Base-by-base conservation (phyloP, 2,797 vertebrate species). In the Acanthis flammea region DNA sequence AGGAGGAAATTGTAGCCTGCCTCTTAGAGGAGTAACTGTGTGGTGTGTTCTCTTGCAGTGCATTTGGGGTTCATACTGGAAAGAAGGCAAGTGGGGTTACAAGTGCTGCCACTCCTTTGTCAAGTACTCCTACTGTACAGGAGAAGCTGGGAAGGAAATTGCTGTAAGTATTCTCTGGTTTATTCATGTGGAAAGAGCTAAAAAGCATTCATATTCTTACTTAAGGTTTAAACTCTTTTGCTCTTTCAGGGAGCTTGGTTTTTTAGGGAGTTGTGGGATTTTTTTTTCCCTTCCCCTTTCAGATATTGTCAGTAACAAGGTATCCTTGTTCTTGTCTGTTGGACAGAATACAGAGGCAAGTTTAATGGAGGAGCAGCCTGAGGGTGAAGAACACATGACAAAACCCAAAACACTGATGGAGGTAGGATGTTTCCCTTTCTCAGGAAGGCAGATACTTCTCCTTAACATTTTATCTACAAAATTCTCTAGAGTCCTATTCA, bases 11-110 rank as follows among this genome's bases (percentile, higher is more conserved):
- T 47, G 44, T 23, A 71, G 55, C 25, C 37, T 84, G 27, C 23
- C 53, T 80, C 8, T n/a, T 27, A 3, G 0, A 3, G 24, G 19
- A 57, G 12, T 47, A n/a, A 63, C 39, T 81, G 41, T 91, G 0
- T 75, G 75, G 5, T 92, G 55, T 94, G 58, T 86, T 91, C 61
- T 78, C 86, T 78, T 97, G 21, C 96, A 99, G 99, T 99, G 98
- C 94, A 99, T 99, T 91, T 99, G 99, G 99, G 99, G 99, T 14
- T 99, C 99, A 0, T 99, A 98, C 70, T 99, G 99, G 99, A 99
- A 98, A 80, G 99, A 99, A 15, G 99, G 99, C 94, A 98, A 45
- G 95, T 99, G 99, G 99, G 99, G 99, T 44, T 99, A 98, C 97
- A 99, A 98, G 96, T 99, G 99, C 95, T 99, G 99, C 95, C 98